Base-by-base conservation (phyloP, 2,888 invertebrate species). In the Herminia tarsipennalis region DNA sequence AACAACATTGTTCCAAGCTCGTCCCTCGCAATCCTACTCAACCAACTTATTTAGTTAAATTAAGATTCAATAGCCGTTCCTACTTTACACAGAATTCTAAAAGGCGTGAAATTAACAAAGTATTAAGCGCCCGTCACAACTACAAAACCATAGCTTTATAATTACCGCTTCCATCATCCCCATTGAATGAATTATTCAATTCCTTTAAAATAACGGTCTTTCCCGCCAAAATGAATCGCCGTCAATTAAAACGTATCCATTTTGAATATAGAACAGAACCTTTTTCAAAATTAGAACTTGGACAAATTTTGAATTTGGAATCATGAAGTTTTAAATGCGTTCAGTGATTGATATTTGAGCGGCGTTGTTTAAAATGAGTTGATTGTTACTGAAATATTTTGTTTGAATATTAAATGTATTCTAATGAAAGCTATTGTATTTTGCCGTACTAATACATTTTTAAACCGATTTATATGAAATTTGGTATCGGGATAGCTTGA, bases 261-360 rank as follows among this genome's bases (percentile, higher is more conserved):
- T 75, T 76, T 73, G 59, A 62, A 74, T 75, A 74, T 66, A 64
- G 66, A 62, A 63, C 57, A 55, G 57, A 53, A 56, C 47, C 66
- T 64, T 64, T 65, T 64, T 66, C 58, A 53, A 66, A 64, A 62
- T 64, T 56, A 57, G 48, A 66, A 66, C 55, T 47, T 51, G 63
- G 56, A 66, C 67, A 64, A 58, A 57, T 63, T 66, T 64, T 42
- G 59, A 57, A 70, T 59, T 63, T 59, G 29, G 53, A 62, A 57
- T 60, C 60, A 56, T 39, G 48, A 63, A 44, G 48, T 52, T 60
- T 6, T 41, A 22, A 38, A 36, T 33, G 38, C 36, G 43, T 49
- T 42, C 39, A 29, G 35, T 51, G 56, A 65, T 56, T 49, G 41
- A 38, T 49, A 52, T 59, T 62, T 54, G 25, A 8, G 34, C 33